A percentile compares a stretch with the other conserved stretches of the same genome.
These are phyloP conservation scores for Argyresthia albistria DNA, from an alignment of 2,888 invertebrate species.

Conservation along the genomic window DNA sequence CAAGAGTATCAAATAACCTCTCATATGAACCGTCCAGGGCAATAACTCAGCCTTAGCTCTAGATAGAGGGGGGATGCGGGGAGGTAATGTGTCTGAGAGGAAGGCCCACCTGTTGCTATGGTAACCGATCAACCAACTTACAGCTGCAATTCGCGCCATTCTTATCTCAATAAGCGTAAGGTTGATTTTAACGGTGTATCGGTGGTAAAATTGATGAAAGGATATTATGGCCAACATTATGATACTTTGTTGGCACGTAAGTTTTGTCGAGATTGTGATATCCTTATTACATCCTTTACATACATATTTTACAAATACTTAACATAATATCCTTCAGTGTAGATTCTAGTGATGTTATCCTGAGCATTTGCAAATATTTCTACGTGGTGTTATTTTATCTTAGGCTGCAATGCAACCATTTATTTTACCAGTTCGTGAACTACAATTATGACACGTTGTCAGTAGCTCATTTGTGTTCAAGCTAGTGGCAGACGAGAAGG, in stretches of 20 bases:
- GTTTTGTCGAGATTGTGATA: neutral
- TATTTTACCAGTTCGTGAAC: too few relatives aligned
- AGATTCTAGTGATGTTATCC: too few relatives aligned
- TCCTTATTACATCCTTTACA: too few relatives aligned
- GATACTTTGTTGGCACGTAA: constrained; percentile 14
- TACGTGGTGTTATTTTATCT: too few relatives aligned
- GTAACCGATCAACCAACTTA: constrained; percentile 23
- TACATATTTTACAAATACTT: too few relatives aligned
- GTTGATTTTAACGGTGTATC: constrained; percentile 6
- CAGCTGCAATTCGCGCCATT: neutral
- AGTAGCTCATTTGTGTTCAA: too few relatives aligned
- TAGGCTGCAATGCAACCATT: too few relatives aligned
- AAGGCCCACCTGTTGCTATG: constrained; percentile 51
- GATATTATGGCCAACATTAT: constrained; percentile 24
- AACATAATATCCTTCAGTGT: too few relatives aligned
- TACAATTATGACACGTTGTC: too few relatives aligned
- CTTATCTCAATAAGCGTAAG: neutral
- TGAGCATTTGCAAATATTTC: too few relatives aligned
- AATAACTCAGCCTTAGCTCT: constrained; percentile 38
- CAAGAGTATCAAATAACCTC: neutral
- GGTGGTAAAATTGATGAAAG: constrained; percentile 15
- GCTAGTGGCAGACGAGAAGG: too few relatives aligned
- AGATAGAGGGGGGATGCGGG: neutral
- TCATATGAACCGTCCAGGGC: constrained; percentile 29
- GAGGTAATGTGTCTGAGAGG: constrained; percentile 1